A percentile compares a stretch with the other conserved stretches of the same genome.
These are phyloP conservation scores for Danio jaintianensis DNA, from an alignment of 2,797 vertebrate species.

Conservation along the genomic window DNA sequence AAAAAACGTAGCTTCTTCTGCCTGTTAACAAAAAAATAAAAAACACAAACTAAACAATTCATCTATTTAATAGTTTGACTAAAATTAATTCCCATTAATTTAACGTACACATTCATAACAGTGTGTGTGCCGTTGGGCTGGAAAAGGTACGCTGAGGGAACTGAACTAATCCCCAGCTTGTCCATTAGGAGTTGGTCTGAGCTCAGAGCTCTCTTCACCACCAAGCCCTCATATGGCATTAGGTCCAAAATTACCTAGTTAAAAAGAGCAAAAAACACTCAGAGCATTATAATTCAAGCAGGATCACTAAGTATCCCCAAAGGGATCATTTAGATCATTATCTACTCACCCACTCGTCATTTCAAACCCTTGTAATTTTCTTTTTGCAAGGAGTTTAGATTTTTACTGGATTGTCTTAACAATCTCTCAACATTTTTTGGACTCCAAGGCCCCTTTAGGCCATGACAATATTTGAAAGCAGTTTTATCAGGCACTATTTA, in stretches of 20 bases:
- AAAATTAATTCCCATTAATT: not conserved
- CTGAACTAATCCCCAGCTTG: constrained; percentile 76
- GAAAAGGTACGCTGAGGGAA: constrained; percentile 86
- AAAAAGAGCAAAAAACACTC: constrained; percentile 13
- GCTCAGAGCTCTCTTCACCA: constrained; percentile 81
- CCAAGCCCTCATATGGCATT: constrained; percentile 82
- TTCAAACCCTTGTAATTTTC: constrained; percentile 1
- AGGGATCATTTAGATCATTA: constrained; percentile 14
- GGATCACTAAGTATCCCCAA: constrained; percentile 8
- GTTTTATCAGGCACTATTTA: no score
- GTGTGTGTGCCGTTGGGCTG: constrained; percentile 86
- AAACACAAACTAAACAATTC: not conserved
- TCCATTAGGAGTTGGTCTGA: constrained; percentile 80
- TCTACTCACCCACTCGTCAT: constrained; percentile 1
- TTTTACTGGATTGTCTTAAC: not conserved
- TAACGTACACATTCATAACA: constrained; percentile 81
- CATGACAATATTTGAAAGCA: no score
- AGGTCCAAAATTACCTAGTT: constrained; percentile 91
- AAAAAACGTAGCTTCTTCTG: constrained; percentile 88
- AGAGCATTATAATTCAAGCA: constrained; percentile 12
- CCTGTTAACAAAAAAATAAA: constrained; percentile 69
- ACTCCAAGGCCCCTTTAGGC: not conserved
- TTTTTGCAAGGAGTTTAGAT: not conserved
- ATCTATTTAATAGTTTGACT: not conserved
- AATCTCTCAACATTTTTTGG: not conserved